Base-by-base conservation (phyloP, 2,113 vertebrate genomes). In the Mirounga angustirostris region DNA sequence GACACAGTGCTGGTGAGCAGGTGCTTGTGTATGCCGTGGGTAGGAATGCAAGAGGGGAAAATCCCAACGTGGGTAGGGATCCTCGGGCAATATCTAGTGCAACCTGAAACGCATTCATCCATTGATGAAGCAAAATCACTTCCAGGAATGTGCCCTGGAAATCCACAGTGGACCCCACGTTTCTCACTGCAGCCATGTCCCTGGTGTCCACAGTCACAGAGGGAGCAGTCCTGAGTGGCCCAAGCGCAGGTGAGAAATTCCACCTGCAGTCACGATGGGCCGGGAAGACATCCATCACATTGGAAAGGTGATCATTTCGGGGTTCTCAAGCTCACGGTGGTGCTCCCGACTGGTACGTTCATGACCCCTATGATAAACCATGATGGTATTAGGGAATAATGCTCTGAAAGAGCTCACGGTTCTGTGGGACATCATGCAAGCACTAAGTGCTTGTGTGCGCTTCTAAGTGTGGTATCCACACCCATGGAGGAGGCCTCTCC, bases 131-230 rank as follows among this genome's bases (percentile, higher is more conserved):
- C 10, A 52, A n/a, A 7, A 28, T 16, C 91, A 36, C 4, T 4
- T 74, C 43, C 1, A 52, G 24, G 16, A 30, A 40, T 22, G 10
- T 4, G 12, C 7, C 9, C 28, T 18, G 76, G 43, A n/a, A 21
- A 52, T 14, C 15, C 67, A 6, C 0, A 0, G 4, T 0, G 12
- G 11, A 52, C 9, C n/a, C 24, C 6, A 10, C 2, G 7, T 1
- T 10, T 2, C 15, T 12, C 9, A 40, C 16, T 28, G 9, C 26
- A 8, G n/a, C 40, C 43, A 6, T 7, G 22, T 26, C 73, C 7
- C 73, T 8, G 13, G 40, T 46, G 22, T 76, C 12, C 24, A 0
- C 73, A 13, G 13, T 28, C 73, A 28, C 2, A 1, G 12, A 28
- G 11, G 24, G 12, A 74, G 40, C 40, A 28, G 24, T 40, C 73